phyloP scores from a whole-genome alignment of 2,113 vertebrate genomes.

The Electrona antarctica region DNA sequence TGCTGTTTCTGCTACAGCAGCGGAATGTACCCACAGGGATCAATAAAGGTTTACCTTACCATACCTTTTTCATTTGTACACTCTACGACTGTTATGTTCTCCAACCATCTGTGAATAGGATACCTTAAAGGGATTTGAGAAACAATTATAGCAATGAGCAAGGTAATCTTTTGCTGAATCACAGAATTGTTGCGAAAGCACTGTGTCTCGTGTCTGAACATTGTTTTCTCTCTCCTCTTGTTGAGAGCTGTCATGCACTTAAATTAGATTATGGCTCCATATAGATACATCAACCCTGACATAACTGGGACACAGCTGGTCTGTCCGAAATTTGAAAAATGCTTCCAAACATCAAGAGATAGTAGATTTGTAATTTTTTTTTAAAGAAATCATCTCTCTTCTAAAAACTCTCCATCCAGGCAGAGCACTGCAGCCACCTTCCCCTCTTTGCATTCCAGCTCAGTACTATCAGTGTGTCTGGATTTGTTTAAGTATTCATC shows the following conservation, averaged over 20 bases:
- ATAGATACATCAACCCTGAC: constrained; percentile 26
- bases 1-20: too few species aligned
- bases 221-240: constrained; percentile 2
- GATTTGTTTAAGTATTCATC: constrained; percentile 42
- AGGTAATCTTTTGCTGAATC: constrained; percentile 32
- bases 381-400: background rate
- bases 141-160: constrained; percentile 37
- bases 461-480: constrained; percentile 33
- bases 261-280: constrained; percentile 17
- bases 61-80: background rate
- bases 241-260: constrained; percentile 11
- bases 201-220: background rate
- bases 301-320: background rate
- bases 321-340: too few species aligned
- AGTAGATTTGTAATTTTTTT: too few species aligned
- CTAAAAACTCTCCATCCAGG: constrained; percentile 4
- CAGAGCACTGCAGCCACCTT: constrained; percentile 1
- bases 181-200: constrained; percentile 23
- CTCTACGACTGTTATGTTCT: constrained; percentile 36
- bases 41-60: too few species aligned
- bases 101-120: constrained; percentile 36
- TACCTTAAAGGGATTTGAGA: constrained; percentile 52
- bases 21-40: too few species aligned
- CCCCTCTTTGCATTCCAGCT: background rate
- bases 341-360: too few species aligned